These are phyloP conservation scores for Ascaphus truei DNA, from an alignment of 2,113 vertebrate species.

Conservation along the genomic window DNA sequence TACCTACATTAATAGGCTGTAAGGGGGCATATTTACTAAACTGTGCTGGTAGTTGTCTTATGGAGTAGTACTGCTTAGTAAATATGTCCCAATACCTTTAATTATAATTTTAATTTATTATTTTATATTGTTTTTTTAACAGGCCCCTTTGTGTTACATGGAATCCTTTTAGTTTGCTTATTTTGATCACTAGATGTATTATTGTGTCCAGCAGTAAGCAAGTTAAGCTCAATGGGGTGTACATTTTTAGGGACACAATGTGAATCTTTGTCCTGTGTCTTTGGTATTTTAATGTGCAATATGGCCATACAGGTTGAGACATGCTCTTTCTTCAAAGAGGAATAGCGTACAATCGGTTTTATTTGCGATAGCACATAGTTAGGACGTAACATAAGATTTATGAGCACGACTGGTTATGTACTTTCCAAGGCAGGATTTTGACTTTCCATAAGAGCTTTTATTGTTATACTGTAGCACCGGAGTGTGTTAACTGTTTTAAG, in stretches of 20 bases:
- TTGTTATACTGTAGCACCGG: not conserved
- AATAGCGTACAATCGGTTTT: constrained; percentile 7
- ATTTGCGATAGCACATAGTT: constrained; percentile 21
- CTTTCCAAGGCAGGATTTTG: not conserved
- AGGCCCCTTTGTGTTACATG: too few relatives aligned
- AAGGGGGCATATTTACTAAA: too few relatives aligned
- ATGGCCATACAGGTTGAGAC: not conserved
- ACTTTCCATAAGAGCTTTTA: not conserved
- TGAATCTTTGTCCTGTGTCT: constrained; percentile 1
- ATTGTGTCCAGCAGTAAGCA: not conserved
- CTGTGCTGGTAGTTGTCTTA: too few relatives aligned
- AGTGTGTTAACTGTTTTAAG: not conserved
- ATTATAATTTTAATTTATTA: too few relatives aligned
- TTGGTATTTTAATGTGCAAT: constrained; percentile 13
- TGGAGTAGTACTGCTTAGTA: too few relatives aligned
- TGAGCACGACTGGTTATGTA: constrained; percentile 15
- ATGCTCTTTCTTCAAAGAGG: constrained; percentile 12
- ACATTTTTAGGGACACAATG: constrained; percentile 5
- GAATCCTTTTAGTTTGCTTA: too few relatives aligned
- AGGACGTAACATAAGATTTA: constrained; percentile 25
- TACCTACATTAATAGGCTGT: too few relatives aligned
- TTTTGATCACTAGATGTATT: too few relatives aligned
- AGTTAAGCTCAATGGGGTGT: not conserved
- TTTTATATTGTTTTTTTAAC: too few relatives aligned
- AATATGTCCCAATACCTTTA: too few relatives aligned